phyloP scores from a whole-genome alignment of 2,113 vertebrate species.

The Erpornis zantholeuca region DNA sequence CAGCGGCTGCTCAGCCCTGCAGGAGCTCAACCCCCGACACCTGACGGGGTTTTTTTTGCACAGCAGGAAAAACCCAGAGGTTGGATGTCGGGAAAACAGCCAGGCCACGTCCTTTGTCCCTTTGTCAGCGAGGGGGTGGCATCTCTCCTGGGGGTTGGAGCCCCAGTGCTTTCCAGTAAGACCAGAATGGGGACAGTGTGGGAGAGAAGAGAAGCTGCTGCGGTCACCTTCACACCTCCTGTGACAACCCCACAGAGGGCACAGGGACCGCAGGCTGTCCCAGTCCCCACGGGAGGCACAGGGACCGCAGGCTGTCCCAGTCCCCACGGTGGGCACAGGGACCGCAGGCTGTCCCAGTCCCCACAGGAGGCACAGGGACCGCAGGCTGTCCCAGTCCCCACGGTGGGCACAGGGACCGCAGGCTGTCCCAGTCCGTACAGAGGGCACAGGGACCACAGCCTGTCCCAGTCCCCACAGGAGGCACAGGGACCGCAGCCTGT shows the following conservation, averaged over 20 bases:
- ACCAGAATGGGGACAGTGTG: accelerated
- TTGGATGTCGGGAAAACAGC: background rate
- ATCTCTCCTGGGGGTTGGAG: background rate
- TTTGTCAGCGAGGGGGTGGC: background rate
- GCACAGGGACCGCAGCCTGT: background rate
- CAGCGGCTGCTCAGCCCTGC: background rate
- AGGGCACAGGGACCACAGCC: no score
- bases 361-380: no score
- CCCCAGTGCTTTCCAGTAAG: background rate
- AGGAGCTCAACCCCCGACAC: background rate
- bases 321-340: no score
- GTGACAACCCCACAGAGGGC: background rate
- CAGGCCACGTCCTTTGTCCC: accelerated
- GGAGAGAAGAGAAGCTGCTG: accelerated
- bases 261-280: background rate
- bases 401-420: no score
- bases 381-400: background rate
- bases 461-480: accelerated
- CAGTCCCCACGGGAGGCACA: accelerated
- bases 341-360: background rate
- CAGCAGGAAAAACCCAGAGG: background rate
- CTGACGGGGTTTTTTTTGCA: background rate
- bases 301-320: no score
- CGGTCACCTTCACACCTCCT: accelerated
- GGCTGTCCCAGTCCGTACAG: no score